Evolutionary conservation across 1,140 invertebrate species (phyloP).

Genomic region (Ctenoplectra terminalis): DNA sequence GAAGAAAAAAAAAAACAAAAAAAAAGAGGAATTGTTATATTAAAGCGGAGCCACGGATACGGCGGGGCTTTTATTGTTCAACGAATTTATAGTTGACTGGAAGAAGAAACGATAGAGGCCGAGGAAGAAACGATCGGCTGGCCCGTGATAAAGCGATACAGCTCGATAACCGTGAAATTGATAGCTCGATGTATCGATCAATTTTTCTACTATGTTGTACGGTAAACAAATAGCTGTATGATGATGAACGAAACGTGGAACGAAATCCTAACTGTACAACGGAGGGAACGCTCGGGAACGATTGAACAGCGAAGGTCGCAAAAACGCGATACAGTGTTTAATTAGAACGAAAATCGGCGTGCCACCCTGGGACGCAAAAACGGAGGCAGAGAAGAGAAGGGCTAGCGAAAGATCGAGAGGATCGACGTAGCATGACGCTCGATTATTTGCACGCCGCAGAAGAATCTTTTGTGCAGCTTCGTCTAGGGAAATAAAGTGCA

Average conservation of each 20-base stretch:
- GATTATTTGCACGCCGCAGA: constrained; percentile 57
- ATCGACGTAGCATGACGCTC: constrained; percentile 64
- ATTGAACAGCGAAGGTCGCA: not conserved
- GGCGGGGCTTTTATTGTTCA: constrained; percentile 33
- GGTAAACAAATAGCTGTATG: constrained; percentile 48
- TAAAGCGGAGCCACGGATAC: constrained; percentile 4
- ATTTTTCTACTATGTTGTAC: constrained; percentile 23
- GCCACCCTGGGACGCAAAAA: constrained; percentile 19
- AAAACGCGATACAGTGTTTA: not conserved
- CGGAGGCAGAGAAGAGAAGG: constrained; percentile 7
- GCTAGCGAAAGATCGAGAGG: constrained; percentile 17
- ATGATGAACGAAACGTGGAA: not conserved
- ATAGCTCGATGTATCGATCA: constrained; percentile 47
- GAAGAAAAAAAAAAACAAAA: no score
- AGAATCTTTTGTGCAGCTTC: constrained; percentile 11
- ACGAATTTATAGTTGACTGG: constrained; percentile 41
- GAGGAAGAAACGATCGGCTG: constrained; percentile 1
- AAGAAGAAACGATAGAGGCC: not conserved
- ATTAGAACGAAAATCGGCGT: constrained; percentile 33
- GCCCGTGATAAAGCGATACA: constrained; percentile 50
- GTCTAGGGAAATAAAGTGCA: constrained; percentile 62
- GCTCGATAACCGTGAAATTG: constrained; percentile 65
- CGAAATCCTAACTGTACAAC: not conserved
- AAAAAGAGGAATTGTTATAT: constrained; percentile 22
- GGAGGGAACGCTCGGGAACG: not conserved